Conservation (phyloP, 2,113 vertebrate species). For the Lonchura striata region DNA sequence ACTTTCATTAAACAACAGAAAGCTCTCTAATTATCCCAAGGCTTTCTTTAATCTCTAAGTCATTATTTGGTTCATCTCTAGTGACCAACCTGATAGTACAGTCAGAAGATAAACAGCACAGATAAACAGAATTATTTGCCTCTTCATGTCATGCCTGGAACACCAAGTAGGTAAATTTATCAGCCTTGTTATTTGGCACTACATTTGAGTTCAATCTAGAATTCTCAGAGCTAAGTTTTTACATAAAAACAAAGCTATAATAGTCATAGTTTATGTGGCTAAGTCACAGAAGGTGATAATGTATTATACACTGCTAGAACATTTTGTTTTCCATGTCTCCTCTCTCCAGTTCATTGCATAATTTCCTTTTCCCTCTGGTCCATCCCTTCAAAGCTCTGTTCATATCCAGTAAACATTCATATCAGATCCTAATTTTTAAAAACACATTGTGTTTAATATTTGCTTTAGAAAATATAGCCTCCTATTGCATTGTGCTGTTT, state of each 20-base stretch:
- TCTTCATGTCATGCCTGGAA: background rate
- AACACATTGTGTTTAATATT: background rate
- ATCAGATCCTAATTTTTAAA: background rate
- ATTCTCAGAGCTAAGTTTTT: background rate
- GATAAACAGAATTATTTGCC: background rate
- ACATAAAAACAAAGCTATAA: background rate
- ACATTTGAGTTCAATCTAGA: background rate
- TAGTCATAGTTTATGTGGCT: background rate
- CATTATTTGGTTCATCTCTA: background rate
- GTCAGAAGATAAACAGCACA: background rate
- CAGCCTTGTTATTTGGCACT: background rate
- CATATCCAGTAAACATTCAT: background rate
- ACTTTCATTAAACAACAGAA: background rate
- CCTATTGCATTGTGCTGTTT: background rate
- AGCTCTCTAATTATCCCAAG: background rate
- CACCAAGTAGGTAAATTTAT: background rate
- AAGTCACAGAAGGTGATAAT: background rate
- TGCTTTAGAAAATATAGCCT: background rate
- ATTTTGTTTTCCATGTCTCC: background rate
- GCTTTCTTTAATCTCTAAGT: background rate
- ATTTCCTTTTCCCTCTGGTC: conserved; percentile 1
- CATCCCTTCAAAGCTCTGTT: background rate
- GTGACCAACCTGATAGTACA: background rate
- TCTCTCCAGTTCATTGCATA: background rate
- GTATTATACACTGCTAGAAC: background rate